phyloP scores from a whole-genome alignment of 2,113 vertebrate species.

The Oryzias melastigma region DNA sequence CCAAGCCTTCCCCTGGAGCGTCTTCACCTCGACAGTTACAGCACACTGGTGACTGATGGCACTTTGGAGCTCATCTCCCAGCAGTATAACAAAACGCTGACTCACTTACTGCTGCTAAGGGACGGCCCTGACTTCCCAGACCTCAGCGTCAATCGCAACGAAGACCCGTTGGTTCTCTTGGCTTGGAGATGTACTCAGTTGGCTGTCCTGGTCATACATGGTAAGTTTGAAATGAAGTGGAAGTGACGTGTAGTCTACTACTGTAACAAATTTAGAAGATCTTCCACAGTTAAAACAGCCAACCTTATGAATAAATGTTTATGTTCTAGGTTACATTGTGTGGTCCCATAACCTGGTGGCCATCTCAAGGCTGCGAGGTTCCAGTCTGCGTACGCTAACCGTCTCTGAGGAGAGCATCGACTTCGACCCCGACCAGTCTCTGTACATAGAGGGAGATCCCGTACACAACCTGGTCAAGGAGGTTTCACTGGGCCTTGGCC shows the following conservation, averaged over 20 bases:
- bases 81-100: slow-evolving; percentile 97
- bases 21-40: slow-evolving; percentile 96
- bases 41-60: slow-evolving; percentile 87
- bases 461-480: slow-evolving; percentile 96
- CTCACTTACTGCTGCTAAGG: slow-evolving; percentile 95
- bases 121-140: slow-evolving; percentile 93
- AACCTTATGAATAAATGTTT: background rate
- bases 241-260: background rate
- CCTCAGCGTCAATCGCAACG: slow-evolving; percentile 92
- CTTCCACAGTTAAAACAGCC: no score
- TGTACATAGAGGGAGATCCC: slow-evolving; percentile 91
- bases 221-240: slow-evolving; percentile 32
- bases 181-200: slow-evolving; percentile 96
- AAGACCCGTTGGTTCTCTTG: slow-evolving; percentile 94
- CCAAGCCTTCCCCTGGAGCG: slow-evolving; percentile 95
- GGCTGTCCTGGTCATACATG: slow-evolving; percentile 84
- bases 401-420: slow-evolving; percentile 98
- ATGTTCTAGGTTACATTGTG: slow-evolving; percentile 87
- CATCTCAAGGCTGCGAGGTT: slow-evolving; percentile 94
- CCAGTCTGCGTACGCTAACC: slow-evolving; percentile 89
- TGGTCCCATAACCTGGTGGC: slow-evolving; percentile 99
- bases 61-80: slow-evolving; percentile 94
- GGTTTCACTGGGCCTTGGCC: slow-evolving; percentile 91
- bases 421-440: slow-evolving; percentile 92
- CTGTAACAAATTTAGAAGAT: no score